Base-by-base conservation (phyloP, 2,888 invertebrate species). In the Papilio elwesi region DNA sequence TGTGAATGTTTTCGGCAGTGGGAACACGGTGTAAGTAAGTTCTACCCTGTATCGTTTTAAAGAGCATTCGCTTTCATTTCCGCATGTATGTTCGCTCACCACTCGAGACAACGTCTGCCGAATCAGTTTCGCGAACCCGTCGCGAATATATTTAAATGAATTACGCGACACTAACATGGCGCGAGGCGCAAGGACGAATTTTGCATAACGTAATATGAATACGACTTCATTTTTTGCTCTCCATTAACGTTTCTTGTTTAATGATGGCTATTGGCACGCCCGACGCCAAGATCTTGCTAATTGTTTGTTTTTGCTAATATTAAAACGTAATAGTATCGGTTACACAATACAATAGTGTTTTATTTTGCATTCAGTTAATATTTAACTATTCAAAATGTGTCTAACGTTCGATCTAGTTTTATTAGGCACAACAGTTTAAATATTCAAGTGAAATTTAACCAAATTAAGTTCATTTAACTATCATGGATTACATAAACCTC, bases 91-190 rank as follows among this genome's bases (percentile, higher is more conserved):
- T 80, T 86, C 88, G 85, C 85, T 86, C 87, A 87, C 83, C 81
- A 89, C 87, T 87, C 82, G 81, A 87, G 57, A 57, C 57, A n/a
- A 12, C 57, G 57, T 87, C 85, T 86, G 82, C 85, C 82, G 77
- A 78, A 80, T 86, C 82, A 87, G 89, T 90, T 89, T 78, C 75
- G 88, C 87, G 87, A 86, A 83, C 85, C 80, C 84, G 81, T 78
- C 77, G 81, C 82, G 91, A 88, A 91, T 92, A 90, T 79, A 91
- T 92, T 91, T 87, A 84, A 90, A 92, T 90, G 88, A 90, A 92
- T 92, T 89, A 90, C 82, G 80, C 79, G 80, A 80, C 80, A 81
- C 84, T 85, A 87, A 85, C 81, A 81, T 81, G 87, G 85, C 82
- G 84, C 78, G 78, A 82, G 82, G 79, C 74, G 85, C 92, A 91